Evolutionary conservation across 1,140 invertebrate genomes (phyloP).

Genomic region (Potamilus streckersoni): DNA sequence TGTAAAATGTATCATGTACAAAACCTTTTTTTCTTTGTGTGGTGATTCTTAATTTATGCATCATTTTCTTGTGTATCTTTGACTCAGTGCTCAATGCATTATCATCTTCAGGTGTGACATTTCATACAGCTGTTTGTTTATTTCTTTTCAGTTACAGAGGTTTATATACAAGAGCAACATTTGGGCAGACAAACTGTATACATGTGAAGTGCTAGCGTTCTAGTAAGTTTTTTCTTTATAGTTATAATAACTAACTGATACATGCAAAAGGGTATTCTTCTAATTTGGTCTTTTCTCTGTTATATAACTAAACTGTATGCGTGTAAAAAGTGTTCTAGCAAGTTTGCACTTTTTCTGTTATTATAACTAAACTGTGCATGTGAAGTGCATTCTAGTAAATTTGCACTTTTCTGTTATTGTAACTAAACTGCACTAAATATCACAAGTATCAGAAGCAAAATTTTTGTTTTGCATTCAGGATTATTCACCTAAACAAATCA

Average conservation of each 20-base stretch:
- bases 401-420: no score
- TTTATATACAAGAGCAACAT: slow-evolving; percentile 9
- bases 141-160: slow-evolving; percentile 22
- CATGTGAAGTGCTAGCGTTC: slow-evolving; percentile 22
- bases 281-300: not conserved
- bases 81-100: not conserved
- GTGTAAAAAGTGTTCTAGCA: no score
- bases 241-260: not conserved
- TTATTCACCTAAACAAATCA: no score
- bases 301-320: not conserved
- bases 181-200: slow-evolving; percentile 23
- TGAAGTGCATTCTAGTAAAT: no score
- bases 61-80: not conserved
- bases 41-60: not conserved
- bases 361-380: no score
- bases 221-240: slow-evolving; percentile 16
- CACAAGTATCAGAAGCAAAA: no score
- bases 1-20: no score
- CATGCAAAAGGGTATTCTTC: not conserved
- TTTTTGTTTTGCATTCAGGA: no score
- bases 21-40: not conserved
- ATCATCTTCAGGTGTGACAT: not conserved
- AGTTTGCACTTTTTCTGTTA: no score
- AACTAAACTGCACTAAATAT: no score
- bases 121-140: not conserved